Conservation (phyloP, 2,797 vertebrate genomes). For the Aythya fuligula region DNA sequence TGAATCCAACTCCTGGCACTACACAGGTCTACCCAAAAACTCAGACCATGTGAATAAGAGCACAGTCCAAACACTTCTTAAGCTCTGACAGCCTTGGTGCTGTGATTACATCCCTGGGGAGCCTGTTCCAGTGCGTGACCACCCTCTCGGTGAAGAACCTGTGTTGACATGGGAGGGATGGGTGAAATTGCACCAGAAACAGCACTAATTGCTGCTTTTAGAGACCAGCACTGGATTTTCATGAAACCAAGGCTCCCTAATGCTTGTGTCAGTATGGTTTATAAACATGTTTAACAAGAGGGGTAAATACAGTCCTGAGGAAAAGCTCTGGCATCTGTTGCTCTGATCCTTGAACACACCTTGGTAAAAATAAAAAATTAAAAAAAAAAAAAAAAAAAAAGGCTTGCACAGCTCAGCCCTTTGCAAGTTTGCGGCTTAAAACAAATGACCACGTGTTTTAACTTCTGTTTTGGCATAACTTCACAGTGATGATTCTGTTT, state of each 20-base stretch:
- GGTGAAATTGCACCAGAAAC: background rate
- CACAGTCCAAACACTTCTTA: too few relatives aligned
- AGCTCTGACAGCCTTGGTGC: too few relatives aligned
- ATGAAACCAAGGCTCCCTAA: background rate
- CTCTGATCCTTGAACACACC: background rate
- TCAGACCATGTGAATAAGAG: too few relatives aligned
- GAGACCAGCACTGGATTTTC: background rate
- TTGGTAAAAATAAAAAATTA: too few relatives aligned
- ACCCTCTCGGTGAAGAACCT: too few relatives aligned
- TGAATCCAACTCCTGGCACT: too few relatives aligned
- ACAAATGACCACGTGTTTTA: background rate
- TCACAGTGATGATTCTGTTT: background rate
- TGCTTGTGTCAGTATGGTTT: background rate
- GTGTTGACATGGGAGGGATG: too few relatives aligned
- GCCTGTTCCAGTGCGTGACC: too few relatives aligned
- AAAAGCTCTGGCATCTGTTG: background rate
- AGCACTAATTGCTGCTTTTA: background rate
- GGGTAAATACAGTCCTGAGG: background rate
- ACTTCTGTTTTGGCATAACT: background rate
- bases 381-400: too few relatives aligned
- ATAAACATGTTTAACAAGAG: background rate
- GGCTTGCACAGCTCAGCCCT: background rate
- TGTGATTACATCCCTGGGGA: too few relatives aligned
- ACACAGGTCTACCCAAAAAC: too few relatives aligned
- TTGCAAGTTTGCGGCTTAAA: rapidly evolving